Conservation (phyloP, 2,888 invertebrate species). For the Anarsia innoxiella region DNA sequence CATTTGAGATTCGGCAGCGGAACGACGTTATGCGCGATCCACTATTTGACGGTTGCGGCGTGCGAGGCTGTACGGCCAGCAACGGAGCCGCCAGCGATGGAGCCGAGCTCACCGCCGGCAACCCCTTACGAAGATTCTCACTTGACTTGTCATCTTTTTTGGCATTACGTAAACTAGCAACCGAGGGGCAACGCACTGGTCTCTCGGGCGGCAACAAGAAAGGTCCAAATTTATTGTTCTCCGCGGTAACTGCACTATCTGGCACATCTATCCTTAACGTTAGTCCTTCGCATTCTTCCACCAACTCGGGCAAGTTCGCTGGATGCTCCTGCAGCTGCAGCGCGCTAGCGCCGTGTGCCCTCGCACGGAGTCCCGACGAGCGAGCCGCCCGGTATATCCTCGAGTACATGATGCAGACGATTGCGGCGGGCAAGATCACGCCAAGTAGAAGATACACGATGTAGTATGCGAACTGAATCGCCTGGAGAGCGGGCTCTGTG, state of each 20-base stretch:
- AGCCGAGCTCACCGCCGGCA: slow-evolving; percentile 69
- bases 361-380: slow-evolving; percentile 75
- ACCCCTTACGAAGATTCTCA: slow-evolving; percentile 52
- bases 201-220: slow-evolving; percentile 63
- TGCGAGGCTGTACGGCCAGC: slow-evolving; percentile 44
- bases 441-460: slow-evolving; percentile 55
- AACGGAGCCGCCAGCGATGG: slow-evolving; percentile 63
- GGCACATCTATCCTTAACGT: slow-evolving; percentile 60
- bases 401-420: slow-evolving; percentile 83
- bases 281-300: slow-evolving; percentile 61
- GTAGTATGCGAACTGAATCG: slow-evolving; percentile 52
- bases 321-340: slow-evolving; percentile 68
- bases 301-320: slow-evolving; percentile 53
- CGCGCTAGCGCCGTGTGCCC: slow-evolving; percentile 66
- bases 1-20: slow-evolving; percentile 87
- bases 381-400: slow-evolving; percentile 85
- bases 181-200: slow-evolving; percentile 61
- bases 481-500: slow-evolving; percentile 38
- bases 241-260: slow-evolving; percentile 34
- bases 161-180: slow-evolving; percentile 57
- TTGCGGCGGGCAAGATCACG: slow-evolving; percentile 66
- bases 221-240: slow-evolving; percentile 54
- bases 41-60: slow-evolving; percentile 60
- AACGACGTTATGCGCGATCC: slow-evolving; percentile 83
- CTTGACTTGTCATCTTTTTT: slow-evolving; percentile 58